A percentile compares a stretch with the other conserved stretches of the same genome.
phyloP scores from a whole-genome alignment of 1,140 invertebrate genomes.

The Psix sp. region DNA sequence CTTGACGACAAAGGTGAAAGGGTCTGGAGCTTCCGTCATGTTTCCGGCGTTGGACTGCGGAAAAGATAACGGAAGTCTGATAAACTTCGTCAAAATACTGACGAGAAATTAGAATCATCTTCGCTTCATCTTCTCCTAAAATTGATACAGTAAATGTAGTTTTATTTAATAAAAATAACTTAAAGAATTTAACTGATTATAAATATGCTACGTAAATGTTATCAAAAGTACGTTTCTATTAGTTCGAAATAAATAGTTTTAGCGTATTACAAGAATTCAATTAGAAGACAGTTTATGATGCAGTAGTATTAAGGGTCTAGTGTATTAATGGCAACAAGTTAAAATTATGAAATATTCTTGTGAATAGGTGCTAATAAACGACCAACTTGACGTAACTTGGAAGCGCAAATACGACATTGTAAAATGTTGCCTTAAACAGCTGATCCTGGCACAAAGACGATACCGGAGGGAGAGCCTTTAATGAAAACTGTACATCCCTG shows the following conservation, averaged over 20 bases:
- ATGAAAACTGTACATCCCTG: conserved; percentile 75
- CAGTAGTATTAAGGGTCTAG: no score
- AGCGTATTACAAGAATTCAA: no score
- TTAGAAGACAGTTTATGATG: no score
- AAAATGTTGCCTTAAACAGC: conserved; percentile 70
- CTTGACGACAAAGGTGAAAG: conserved; percentile 72
- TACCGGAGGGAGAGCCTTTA: conserved; percentile 66
- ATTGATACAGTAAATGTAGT: no score
- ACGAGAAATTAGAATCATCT: conserved; percentile 77
- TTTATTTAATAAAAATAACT: no score
- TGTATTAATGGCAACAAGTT: no score
- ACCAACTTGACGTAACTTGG: conserved; percentile 61
- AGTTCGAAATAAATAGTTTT: no score
- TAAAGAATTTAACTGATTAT: no score
- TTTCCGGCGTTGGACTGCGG: conserved; percentile 66
- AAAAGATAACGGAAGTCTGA: conserved; percentile 74
- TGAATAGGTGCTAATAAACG: conserved; percentile 64
- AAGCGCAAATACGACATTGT: conserved; percentile 63
- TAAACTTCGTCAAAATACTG: conserved; percentile 61
- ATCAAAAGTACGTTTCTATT: no score
- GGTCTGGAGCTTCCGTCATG: conserved; percentile 68
- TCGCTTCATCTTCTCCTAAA: conserved; percentile 54
- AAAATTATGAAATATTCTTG: no score
- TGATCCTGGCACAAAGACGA: conserved; percentile 72
- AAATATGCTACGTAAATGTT: no score